Percentiles rank a stretch among this genome's conserved stretches.
Conservation (phyloP, 1,140 invertebrate genomes). For the Plectrocnemia conspersa region DNA sequence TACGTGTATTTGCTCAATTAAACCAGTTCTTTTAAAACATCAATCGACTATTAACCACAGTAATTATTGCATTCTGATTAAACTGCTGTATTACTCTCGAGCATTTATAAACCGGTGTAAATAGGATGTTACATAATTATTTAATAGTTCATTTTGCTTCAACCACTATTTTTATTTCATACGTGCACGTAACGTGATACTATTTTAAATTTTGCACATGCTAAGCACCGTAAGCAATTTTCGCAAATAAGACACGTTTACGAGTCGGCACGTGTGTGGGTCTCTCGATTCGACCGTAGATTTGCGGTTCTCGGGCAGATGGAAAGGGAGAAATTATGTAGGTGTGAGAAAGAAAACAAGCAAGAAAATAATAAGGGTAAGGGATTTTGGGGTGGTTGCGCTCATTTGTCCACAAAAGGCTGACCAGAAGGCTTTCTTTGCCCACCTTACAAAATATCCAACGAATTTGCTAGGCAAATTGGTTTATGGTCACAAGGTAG, state of each 20-base stretch:
- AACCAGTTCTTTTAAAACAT: neutral
- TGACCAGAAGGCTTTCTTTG: neutral
- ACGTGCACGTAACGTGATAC: neutral
- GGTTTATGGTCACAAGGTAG: neutral
- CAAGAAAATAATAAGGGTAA: slow-evolving; percentile 7
- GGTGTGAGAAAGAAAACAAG: slow-evolving; percentile 13
- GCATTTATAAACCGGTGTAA: neutral
- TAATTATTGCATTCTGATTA: neutral
- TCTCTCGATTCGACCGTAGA: neutral
- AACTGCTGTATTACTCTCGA: neutral
- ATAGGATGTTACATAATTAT: neutral
- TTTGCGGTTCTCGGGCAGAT: neutral
- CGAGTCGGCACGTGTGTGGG: slow-evolving; percentile 10
- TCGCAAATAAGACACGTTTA: slow-evolving; percentile 5
- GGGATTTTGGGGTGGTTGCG: neutral
- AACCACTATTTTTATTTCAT: neutral
- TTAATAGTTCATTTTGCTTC: neutral
- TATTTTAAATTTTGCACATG: slow-evolving; percentile 1
- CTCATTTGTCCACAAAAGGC: slow-evolving; percentile 12
- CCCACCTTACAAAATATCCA: neutral
- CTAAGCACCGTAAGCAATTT: too few species aligned
- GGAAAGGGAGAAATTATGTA: slow-evolving; percentile 5
- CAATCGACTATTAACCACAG: neutral
- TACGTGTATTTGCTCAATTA: neutral
- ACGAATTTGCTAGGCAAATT: neutral